Base-by-base conservation (phyloP, 2,113 vertebrate genomes). In the Triplophysa siluroides region DNA sequence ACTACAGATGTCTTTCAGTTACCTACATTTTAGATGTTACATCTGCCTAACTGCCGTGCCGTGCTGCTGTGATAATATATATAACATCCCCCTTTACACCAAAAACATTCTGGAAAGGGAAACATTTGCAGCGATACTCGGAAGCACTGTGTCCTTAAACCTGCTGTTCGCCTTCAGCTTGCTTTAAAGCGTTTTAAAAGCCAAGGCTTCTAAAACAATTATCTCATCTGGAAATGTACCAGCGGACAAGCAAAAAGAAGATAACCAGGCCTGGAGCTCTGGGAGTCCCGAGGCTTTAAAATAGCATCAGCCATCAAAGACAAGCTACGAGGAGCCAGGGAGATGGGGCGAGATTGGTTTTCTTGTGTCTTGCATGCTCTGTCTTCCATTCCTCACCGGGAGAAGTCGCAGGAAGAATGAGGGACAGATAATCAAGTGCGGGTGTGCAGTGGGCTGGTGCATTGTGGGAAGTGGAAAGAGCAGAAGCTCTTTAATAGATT, bases 401-500 rank as follows among this genome's bases (percentile, higher is more conserved):
- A 65, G 45, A 54, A 76, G n/a, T 61, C 65, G 62, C 58, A 69
- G 74, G 60, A 71, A 4, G 69, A 86, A 76, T 85, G 80, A 82
- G 81, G 81, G 84, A 85, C 80, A 88, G 83, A 90, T 88, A 90
- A 89, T 90, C 88, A 87, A 87, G 86, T 83, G 76, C 85, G 84
- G 86, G 87, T 88, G 64, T 83, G 69, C 45, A 41, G 33, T 4
- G 21, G 26, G 65, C 76, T 80, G 60, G 29, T 64, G 60, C 62
- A 78, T 66, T 52, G 43, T 63, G 84, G 43, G 73, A 76, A 73
- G 79, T 79, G 83, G 78, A 89, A 76, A 90, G 83, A 89, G 87
- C 81, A 60, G 82, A 90, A 91, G 86, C 64, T 85, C 80, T 89
- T 89, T 86, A 90, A 89, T 78, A 91, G 88, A 91, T 91, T 88